Base-by-base conservation (phyloP, 2,888 invertebrate genomes). In the Drosophila nigricruria region DNA sequence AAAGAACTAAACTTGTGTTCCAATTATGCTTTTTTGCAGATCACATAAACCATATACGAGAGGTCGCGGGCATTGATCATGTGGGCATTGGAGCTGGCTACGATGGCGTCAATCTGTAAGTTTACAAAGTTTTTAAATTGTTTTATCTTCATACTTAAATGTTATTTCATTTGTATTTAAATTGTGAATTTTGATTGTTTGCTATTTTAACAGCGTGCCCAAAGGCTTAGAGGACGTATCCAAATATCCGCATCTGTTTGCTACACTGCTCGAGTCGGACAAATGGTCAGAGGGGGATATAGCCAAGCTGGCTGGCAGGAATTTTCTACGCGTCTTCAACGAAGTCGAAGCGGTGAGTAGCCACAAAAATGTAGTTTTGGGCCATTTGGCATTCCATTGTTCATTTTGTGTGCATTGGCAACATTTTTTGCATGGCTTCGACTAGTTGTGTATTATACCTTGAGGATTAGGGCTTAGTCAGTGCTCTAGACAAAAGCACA, bases 81-180 rank as follows among this genome's bases (percentile, higher is more conserved):
- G 96, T 97, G 60, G 97, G 97, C 72, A 95, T 97, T 73, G 97
- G 97, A 53, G 97, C 97, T 58, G 97, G 97, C 81, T 97, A 96
- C 93, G 97, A 97, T 92, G 97, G 97, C 85, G 97, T 97, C 92
- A 97, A 97, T 94, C 95, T 95, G 97, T 97, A 94, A 97, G 97
- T 38, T 23, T 10, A 16, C 3, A 27, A 40, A 5, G 9, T 14
- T 23, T 3, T n/a, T 10, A 6, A 43, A 20, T 45, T 16, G 12
- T 56, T 30, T 32, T n/a, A n/a, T 30, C 16, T 9, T 2, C 3
- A n/a, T 57, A 34, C 20, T 14, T 30, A 9, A 12, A 12, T 9
- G 0, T 32, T 45, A 30, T 27, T 49, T 30, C 4, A 12, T 43
- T 43, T 10, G 10, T 23, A 32, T 56, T 32, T 56, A 6, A 23